These are phyloP conservation scores for Dryobates pubescens DNA, from an alignment of 2,797 vertebrate species.

Conservation along the genomic window DNA sequence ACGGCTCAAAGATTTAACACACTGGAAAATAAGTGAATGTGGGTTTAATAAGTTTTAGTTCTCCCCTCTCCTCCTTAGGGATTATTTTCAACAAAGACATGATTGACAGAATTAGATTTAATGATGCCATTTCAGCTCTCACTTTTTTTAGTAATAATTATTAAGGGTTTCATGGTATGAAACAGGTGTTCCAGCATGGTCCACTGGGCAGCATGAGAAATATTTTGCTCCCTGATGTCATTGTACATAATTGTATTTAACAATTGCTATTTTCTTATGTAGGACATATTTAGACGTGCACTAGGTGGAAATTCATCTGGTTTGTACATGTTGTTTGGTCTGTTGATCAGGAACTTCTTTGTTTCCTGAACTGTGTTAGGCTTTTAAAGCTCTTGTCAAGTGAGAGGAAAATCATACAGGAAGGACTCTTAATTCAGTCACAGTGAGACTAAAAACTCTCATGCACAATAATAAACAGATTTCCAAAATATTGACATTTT, in stretches of 20 bases:
- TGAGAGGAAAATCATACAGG: neutral
- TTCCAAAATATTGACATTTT: neutral
- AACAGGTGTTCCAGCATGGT: constrained; percentile 42
- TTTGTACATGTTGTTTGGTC: neutral
- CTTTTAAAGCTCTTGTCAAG: neutral
- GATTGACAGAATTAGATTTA: constrained; percentile 18
- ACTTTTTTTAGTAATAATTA: constrained; percentile 31
- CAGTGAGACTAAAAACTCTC: neutral
- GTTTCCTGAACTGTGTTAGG: neutral
- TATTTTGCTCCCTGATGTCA: constrained; percentile 6
- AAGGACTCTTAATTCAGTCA: neutral
- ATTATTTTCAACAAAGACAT: constrained; percentile 11
- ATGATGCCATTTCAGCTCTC: constrained; percentile 23
- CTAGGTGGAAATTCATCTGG: neutral
- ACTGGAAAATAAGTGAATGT: neutral
- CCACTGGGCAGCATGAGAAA: constrained; percentile 9
- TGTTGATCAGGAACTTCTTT: neutral
- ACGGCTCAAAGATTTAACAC: neutral
- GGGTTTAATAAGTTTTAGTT: constrained; percentile 8
- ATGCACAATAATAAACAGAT: neutral
- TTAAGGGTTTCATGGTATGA: constrained; percentile 29
- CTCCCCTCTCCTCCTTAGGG: neutral
- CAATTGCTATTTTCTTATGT: constrained; percentile 9
- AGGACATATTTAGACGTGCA: neutral
- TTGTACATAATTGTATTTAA: neutral